Evolutionary conservation across 1,140 invertebrate genomes (phyloP).

Genomic region (Penaeus japonicus): DNA sequence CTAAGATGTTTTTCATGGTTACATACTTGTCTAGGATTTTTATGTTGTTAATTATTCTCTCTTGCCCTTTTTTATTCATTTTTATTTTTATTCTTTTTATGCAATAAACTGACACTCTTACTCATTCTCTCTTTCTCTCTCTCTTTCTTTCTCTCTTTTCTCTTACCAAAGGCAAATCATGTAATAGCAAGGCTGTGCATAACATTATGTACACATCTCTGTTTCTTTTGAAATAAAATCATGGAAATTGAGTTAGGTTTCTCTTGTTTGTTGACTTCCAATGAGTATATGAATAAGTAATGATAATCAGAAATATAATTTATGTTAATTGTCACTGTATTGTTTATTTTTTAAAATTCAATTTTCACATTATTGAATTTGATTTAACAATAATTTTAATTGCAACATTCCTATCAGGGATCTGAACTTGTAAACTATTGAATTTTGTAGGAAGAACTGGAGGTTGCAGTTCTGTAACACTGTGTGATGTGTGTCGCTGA

Average conservation of each 20-base stretch:
- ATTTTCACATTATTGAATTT: too few species aligned
- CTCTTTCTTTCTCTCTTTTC: neutral
- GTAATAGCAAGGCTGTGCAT: neutral
- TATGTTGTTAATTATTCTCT: neutral
- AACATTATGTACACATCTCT: neutral
- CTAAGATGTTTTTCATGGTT: neutral
- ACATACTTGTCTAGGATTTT: neutral
- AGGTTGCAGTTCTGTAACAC: too few species aligned
- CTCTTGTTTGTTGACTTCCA: neutral
- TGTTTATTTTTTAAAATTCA: too few species aligned
- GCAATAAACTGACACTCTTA: neutral
- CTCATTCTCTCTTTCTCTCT: too few species aligned
- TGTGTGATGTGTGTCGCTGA: too few species aligned
- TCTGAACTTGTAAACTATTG: too few species aligned
- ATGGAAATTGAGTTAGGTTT: neutral
- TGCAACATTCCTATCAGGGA: too few species aligned
- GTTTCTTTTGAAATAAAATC: neutral
- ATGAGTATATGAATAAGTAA: neutral
- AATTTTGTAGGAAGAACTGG: too few species aligned
- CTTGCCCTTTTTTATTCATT: neutral
- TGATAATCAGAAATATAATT: too few species aligned
- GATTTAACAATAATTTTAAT: too few species aligned
- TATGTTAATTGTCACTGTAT: too few species aligned
- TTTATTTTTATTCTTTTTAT: neutral
- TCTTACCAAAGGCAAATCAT: neutral